These are phyloP conservation scores for Myotis myotis DNA, from an alignment of 2,797 vertebrate species.

Conservation along the genomic window DNA sequence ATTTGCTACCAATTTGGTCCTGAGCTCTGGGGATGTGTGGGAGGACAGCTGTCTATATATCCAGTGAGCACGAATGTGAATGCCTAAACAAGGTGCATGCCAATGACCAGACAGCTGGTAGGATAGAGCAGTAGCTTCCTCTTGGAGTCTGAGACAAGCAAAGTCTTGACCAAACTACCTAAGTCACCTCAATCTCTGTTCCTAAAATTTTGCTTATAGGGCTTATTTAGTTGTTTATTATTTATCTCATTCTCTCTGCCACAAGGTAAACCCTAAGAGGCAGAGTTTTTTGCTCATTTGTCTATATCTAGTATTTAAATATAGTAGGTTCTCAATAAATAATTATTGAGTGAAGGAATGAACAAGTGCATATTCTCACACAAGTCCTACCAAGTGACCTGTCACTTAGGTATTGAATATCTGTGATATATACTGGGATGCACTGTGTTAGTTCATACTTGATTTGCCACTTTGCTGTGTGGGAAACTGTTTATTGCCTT, in stretches of 20 bases:
- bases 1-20: constrained; percentile 47
- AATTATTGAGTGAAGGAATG: neutral
- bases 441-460: neutral
- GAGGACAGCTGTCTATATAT: constrained; percentile 56
- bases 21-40: constrained; percentile 45
- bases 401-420: neutral
- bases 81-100: neutral
- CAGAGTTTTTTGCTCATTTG: neutral
- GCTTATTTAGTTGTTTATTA: neutral
- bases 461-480: neutral
- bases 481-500: too few relatives aligned
- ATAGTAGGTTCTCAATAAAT: neutral
- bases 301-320: neutral
- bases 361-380: neutral
- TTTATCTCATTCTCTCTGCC: neutral
- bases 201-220: neutral
- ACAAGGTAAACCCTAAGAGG: neutral
- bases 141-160: neutral
- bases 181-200: neutral
- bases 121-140: neutral
- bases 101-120: neutral
- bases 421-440: neutral
- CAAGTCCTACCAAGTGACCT: neutral
- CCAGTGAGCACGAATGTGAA: neutral
- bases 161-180: neutral